Base-by-base conservation (phyloP, 2,888 invertebrate genomes). In the Liopterus haemorrhoidalis region DNA sequence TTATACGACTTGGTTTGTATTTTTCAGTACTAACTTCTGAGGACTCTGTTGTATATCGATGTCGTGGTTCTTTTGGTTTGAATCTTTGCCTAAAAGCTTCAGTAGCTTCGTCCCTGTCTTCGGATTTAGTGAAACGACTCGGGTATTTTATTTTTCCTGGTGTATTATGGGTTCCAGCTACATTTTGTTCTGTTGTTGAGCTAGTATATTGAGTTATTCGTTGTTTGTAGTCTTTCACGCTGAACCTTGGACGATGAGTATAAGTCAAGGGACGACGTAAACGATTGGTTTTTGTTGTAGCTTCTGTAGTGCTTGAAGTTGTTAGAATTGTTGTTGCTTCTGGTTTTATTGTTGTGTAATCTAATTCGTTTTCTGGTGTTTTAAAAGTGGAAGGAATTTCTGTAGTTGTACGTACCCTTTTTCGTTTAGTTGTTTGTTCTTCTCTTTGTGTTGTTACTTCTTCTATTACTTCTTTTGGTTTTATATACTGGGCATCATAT, bases 141-240 rank as follows among this genome's bases (percentile, higher is more conserved):
- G 76, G 73, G 57, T 68, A 73, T 56, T 76, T 63, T 5, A 69
- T 25, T 59, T 72, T 73, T n/a, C n/a, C n/a, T 1, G 70, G 45
- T 5, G 24, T 8, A 14, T 15, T 9, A 28, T 4, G 5, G 11
- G 28, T 15, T 19, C 32, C 36, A 21, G 56, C 30, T 31, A 48
- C 50, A 2, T 30, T 33, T 32, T 36, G 35, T 27, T 64, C 65
- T 14, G 62, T 58, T 1, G 62, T 56, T 66, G 76, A 73, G 0
- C 77, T 74, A 1, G 75, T 73, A 43, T 63, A 61, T 48, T 66
- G 65, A 54, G 75, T 78, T 37, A 82, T 62, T 48, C 82, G 70
- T 54, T 74, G 82, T 58, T 79, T 78, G 61, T 85, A 85, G 52
- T 85, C 85, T 64, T 85, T 85, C 3, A 85, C 79, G 59, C 84